A percentile compares a stretch with the other conserved stretches of the same genome.
Conservation (phyloP, 2,888 invertebrate genomes). For the Laothoe populi region DNA sequence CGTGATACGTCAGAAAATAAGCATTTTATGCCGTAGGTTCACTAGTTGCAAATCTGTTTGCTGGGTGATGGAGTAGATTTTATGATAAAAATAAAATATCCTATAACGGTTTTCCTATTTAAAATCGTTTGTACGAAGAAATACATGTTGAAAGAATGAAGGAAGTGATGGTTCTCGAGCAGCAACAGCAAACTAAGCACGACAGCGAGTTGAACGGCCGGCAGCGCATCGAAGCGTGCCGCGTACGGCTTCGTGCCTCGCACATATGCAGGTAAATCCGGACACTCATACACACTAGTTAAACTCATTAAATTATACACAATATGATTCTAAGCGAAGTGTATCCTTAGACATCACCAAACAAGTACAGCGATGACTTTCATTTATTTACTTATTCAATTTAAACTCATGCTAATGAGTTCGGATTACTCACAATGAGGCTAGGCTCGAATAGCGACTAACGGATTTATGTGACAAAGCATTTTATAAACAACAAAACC, state of each 20-base stretch:
- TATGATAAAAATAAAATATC: background rate
- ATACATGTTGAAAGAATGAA: conserved; percentile 52
- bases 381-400: conserved; percentile 38
- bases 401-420: conserved; percentile 57
- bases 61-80: background rate
- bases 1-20: too few relatives aligned
- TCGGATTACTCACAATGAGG: conserved; percentile 70
- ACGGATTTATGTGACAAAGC: conserved; percentile 82
- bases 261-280: conserved; percentile 31
- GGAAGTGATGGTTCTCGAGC: conserved; percentile 73
- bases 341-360: background rate
- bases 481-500: conserved; percentile 79
- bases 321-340: background rate
- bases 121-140: background rate
- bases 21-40: too few relatives aligned
- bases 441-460: conserved; percentile 60
- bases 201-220: conserved; percentile 77
- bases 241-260: conserved; percentile 64
- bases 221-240: conserved; percentile 68
- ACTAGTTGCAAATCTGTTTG: too few relatives aligned
- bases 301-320: conserved; percentile 4
- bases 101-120: background rate
- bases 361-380: conserved; percentile 32
- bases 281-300: background rate
- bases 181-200: conserved; percentile 68